A percentile compares a stretch with the other conserved stretches of the same genome.
Conservation (phyloP, 2,888 invertebrate species). For the Villa cingulata region DNA sequence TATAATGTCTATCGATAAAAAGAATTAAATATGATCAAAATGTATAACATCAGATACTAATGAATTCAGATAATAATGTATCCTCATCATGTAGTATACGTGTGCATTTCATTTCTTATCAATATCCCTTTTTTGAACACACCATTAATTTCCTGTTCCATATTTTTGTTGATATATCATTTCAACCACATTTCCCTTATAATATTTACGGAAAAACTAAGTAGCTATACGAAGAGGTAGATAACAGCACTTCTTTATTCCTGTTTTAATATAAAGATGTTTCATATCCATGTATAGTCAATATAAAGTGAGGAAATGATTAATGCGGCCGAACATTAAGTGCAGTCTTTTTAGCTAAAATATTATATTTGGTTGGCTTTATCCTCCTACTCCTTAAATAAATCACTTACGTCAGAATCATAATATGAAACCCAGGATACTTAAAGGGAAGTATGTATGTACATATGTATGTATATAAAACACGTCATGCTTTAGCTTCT, state of each 20-base stretch:
- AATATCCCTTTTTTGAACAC: not conserved
- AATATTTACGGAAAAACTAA: not conserved
- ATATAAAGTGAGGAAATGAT: constrained; percentile 6
- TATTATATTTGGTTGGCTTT: not conserved
- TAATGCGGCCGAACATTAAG: constrained; percentile 5
- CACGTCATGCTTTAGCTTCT: constrained; percentile 4
- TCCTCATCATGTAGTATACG: not conserved
- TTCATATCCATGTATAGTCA: not conserved
- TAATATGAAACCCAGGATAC: not conserved
- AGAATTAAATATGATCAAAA: too few relatives aligned
- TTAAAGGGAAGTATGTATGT: not conserved
- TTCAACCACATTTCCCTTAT: not conserved
- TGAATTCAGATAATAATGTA: not conserved
- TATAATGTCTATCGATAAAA: too few relatives aligned
- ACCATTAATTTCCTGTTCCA: constrained; percentile 5
- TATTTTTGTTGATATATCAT: not conserved
- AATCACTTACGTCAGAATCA: constrained; percentile 8
- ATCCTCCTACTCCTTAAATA: not conserved
- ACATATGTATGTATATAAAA: too few relatives aligned
- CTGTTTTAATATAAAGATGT: not conserved
- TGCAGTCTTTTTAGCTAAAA: not conserved
- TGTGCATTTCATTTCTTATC: not conserved
- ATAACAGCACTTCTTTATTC: not conserved
- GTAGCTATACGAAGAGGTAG: not conserved
- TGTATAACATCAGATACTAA: too few relatives aligned